A percentile compares a stretch with the other conserved stretches of the same genome.
phyloP scores from a whole-genome alignment of 23 tunicate genomes.

The Trididemnum miniatum region DNA sequence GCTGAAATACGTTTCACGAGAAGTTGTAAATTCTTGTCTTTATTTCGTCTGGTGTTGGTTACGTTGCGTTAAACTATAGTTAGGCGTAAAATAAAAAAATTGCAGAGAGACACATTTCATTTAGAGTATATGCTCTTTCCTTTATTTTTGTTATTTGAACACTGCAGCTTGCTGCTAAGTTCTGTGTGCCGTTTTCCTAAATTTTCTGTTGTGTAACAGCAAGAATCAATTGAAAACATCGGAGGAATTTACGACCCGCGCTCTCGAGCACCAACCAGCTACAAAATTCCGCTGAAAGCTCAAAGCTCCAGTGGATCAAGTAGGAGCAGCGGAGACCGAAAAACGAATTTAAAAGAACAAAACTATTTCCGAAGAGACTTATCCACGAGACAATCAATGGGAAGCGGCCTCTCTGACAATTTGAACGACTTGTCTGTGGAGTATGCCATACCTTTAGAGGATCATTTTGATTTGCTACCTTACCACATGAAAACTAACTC shows the following conservation, averaged over 20 bases:
- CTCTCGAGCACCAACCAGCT: neutral
- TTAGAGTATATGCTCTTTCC: no score
- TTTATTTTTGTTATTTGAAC: no score
- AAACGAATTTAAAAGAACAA: slow-evolving; percentile 7
- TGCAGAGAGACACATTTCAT: no score
- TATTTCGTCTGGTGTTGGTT: no score
- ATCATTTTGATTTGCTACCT: neutral
- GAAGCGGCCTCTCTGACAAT: slow-evolving; percentile 44
- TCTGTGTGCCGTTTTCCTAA: no score
- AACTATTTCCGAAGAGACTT: slow-evolving; percentile 13
- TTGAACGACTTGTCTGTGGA: neutral
- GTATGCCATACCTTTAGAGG: neutral
- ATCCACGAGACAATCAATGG: slow-evolving; percentile 48
- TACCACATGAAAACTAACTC: neutral
- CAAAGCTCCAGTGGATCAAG: neutral
- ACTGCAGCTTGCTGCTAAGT: no score
- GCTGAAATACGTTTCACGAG: no score
- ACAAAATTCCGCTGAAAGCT: neutral
- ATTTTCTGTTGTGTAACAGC: no score
- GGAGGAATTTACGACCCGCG: slow-evolving; percentile 19
- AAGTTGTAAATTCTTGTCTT: no score
- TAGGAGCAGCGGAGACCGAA: neutral
- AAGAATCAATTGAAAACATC: neutral
- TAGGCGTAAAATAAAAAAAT: no score
- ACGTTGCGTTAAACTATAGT: no score